A percentile compares a stretch with the other conserved stretches of the same genome.
phyloP scores from a whole-genome alignment of 2,113 vertebrate genomes.

The Paradisaea rubra region DNA sequence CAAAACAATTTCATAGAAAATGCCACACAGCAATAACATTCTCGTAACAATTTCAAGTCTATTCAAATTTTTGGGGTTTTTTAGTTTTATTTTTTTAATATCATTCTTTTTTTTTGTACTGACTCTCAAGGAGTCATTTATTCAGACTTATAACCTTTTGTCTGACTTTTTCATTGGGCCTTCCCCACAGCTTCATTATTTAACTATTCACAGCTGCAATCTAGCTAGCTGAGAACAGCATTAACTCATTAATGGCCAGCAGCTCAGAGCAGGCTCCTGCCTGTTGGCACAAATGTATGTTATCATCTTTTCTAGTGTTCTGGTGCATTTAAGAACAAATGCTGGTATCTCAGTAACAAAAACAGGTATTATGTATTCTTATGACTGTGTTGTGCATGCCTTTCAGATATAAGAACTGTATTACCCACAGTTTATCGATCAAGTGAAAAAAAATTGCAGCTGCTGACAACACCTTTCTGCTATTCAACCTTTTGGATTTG shows the following conservation, averaged over 20 bases:
- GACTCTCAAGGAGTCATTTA: not conserved
- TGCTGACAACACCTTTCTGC: not conserved
- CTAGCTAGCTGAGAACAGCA: not conserved
- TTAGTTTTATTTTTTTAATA: not conserved
- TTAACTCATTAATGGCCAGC: not conserved
- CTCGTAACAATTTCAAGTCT: not conserved
- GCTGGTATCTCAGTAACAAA: not conserved
- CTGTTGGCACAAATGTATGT: not conserved
- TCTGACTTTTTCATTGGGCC: not conserved
- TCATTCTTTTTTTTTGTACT: not conserved
- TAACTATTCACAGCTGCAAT: not conserved
- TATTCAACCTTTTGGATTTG: not conserved
- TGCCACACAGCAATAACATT: not conserved
- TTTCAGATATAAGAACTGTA: not conserved
- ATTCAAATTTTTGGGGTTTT: not conserved
- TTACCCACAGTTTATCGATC: not conserved
- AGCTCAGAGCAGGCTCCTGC: not conserved
- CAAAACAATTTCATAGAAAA: not conserved
- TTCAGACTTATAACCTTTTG: not conserved
- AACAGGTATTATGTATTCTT: not conserved
- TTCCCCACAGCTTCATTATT: not conserved
- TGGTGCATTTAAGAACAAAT: not conserved
- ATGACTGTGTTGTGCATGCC: not conserved
- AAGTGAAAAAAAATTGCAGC: not conserved
- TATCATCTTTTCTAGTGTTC: not conserved